Evolutionary conservation across 2,888 invertebrate species (phyloP), one percentile per base, ranked within the genome.

Genomic region (Syritta pipiens): DNA sequence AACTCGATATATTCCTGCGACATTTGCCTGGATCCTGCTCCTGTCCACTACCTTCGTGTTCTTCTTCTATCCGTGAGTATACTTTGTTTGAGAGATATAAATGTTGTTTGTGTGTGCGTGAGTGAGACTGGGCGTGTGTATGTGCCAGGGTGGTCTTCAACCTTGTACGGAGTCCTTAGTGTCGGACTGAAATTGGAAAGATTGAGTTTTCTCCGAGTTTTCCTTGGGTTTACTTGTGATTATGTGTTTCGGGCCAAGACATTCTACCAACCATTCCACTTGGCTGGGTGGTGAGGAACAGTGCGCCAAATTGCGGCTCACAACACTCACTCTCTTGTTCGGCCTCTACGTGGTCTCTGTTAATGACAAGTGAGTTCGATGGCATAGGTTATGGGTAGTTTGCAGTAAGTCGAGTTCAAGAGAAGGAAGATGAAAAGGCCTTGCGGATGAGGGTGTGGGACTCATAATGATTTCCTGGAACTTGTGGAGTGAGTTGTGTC

Each of bases 21-120:
- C 96, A 88, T 96, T 97, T 92, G 98, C 99, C 89, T 99, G 99
- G 99, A 94, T 95, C 85, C 91, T 99, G 88, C 93, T 99, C 85
- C 92, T 99, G 89, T 94, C 94, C 88, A 96, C 97, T 85, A 98
- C 98, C 85, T 94, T 94, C 88, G 92, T 97, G 86, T 98, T 98
- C 93, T 98, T 97, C 92, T 96, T 95, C 90, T 98, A 95, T 91
- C 97, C 97, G 98, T 98, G 92, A 97, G 97, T 97, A 85, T 62
- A 71, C 37, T 42, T 57, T 57, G 51, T 67, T 44, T 42, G 28
- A 19, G 7, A 24, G 42, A 24, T 35, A n/a, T 24, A 26, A 7
- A 9, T 49, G 53, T 20, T 35, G 22, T 55, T 17, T 30, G 14
- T 79, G 7, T 65, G 14, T 42, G 17, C n/a, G 1, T 68, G 44